phyloP scores from a whole-genome alignment of 2,113 vertebrate genomes.

The Poecile atricapillus region DNA sequence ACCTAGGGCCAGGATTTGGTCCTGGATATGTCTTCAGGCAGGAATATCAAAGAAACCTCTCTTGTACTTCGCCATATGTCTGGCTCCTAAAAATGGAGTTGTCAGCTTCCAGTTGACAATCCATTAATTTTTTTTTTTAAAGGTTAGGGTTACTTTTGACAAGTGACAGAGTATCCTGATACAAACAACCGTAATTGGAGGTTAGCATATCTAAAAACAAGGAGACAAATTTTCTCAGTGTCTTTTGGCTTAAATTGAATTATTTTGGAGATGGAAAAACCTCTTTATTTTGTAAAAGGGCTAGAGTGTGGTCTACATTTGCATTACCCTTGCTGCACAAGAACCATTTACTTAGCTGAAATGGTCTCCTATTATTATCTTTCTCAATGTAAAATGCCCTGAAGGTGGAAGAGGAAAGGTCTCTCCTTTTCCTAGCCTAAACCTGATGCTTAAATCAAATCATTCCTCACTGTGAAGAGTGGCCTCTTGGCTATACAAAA shows the following conservation, averaged over 20 bases:
- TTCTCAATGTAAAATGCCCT: background rate
- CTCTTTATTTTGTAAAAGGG: background rate
- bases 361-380: slow-evolving; percentile 51
- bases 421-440: slow-evolving; percentile 26
- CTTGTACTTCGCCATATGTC: background rate
- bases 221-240: background rate
- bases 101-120: slow-evolving; percentile 44
- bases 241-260: background rate
- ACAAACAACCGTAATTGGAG: background rate
- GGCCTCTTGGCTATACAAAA: slow-evolving; percentile 55
- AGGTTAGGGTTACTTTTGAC: slow-evolving; percentile 24
- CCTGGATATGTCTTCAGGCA: background rate
- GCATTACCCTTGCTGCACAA: slow-evolving; percentile 9
- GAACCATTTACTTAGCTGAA: slow-evolving; percentile 45
- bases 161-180: slow-evolving; percentile 11
- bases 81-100: slow-evolving; percentile 44
- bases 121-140: slow-evolving; percentile 30
- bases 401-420: slow-evolving; percentile 31
- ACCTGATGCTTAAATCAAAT: slow-evolving; percentile 58
- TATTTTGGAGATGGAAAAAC: background rate
- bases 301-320: background rate
- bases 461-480: slow-evolving; percentile 46
- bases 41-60: slow-evolving; percentile 8
- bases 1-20: slow-evolving; percentile 14
- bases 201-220: background rate